A percentile compares a stretch with the other conserved stretches of the same genome.
These are phyloP conservation scores for Platyrinchus mystaceus DNA, from an alignment of 2,797 vertebrate genomes.

Conservation along the genomic window DNA sequence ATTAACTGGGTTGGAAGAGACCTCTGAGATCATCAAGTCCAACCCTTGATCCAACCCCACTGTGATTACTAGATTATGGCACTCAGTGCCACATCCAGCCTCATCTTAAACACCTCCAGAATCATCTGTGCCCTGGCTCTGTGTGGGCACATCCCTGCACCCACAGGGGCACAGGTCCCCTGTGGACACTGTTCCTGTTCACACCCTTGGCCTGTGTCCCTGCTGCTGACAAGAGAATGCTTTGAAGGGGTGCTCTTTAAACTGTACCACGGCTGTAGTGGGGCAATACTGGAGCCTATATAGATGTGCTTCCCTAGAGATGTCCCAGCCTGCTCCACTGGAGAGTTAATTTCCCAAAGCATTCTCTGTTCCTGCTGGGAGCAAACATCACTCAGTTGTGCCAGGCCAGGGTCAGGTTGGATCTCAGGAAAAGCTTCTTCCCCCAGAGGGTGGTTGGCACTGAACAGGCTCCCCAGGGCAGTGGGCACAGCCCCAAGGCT, in stretches of 20 bases:
- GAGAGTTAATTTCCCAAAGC: not conserved
- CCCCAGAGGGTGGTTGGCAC: not conserved
- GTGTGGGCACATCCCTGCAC: not conserved
- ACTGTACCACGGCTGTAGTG: not conserved
- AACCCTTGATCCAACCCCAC: too few relatives aligned
- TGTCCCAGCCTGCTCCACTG: not conserved
- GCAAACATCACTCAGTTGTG: not conserved
- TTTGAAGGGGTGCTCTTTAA: not conserved
- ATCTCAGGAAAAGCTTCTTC: not conserved
- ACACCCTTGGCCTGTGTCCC: not conserved
- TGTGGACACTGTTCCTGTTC: not conserved
- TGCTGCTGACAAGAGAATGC: not conserved
- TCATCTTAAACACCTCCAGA: too few relatives aligned
- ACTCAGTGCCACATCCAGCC: too few relatives aligned
- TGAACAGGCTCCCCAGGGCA: not conserved
- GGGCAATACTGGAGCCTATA: not conserved
- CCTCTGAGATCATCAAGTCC: too few relatives aligned
- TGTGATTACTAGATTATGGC: too few relatives aligned
- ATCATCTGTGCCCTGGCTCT: not conserved
- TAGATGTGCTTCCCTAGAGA: not conserved
- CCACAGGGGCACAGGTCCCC: not conserved
- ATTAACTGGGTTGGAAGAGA: too few relatives aligned
- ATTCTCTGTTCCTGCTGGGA: not conserved
- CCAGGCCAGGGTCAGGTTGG: not conserved
- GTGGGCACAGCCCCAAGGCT: not conserved